Evolutionary conservation across 2,797 vertebrate species (phyloP).

Genomic region (Bovichtus diacanthus): DNA sequence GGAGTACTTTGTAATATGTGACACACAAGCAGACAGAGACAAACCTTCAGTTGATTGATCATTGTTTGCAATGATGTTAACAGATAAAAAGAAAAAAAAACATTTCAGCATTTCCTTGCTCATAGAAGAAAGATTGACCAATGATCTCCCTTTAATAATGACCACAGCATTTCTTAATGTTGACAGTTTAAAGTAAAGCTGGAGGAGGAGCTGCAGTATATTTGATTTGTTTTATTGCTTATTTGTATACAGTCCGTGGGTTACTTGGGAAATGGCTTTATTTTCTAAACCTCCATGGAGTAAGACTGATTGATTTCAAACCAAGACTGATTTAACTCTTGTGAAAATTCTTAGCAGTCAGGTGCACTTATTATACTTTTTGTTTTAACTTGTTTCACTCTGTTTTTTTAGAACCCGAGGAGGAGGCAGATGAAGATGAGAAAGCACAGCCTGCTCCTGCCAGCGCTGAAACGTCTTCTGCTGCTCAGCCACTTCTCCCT

Average conservation of each 20-base stretch:
- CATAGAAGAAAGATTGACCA: background rate
- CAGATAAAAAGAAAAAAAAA: no score
- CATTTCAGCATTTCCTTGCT: background rate
- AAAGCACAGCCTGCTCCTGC: background rate
- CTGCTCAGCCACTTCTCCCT: accelerated
- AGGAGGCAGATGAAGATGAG: background rate
- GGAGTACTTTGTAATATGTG: background rate
- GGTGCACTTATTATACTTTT: background rate
- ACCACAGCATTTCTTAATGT: background rate
- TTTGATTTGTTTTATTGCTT: background rate
- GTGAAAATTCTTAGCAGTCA: background rate
- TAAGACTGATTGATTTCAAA: conserved; percentile 4
- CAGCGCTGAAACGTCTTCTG: background rate
- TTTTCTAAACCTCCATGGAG: background rate
- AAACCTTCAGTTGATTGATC: no score
- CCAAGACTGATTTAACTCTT: background rate
- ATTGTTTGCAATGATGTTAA: background rate
- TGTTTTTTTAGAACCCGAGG: conserved; percentile 49
- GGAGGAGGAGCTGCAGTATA: background rate
- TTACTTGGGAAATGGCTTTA: background rate
- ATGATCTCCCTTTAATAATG: background rate
- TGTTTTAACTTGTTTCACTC: background rate
- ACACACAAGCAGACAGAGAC: background rate
- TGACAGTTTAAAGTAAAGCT: background rate
- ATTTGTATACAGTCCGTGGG: background rate